Evolutionary conservation across 2,888 invertebrate species (phyloP).

Genomic region (Chorisops tibialis): DNA sequence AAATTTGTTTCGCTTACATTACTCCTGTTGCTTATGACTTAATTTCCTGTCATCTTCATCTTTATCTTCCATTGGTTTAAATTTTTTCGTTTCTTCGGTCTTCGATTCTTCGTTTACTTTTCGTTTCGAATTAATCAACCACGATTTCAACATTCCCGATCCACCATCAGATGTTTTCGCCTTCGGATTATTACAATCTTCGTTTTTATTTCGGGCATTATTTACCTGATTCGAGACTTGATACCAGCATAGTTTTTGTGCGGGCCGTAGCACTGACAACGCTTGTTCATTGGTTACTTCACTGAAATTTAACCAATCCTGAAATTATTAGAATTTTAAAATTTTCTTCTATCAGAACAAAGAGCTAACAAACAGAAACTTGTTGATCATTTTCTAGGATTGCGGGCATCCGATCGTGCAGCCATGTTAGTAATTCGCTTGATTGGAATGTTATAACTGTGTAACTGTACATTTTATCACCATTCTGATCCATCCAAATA

Average conservation of each 20-base stretch:
- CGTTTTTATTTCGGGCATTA: conserved; percentile 66
- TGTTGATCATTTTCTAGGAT: conserved; percentile 66
- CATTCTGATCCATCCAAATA: conserved; percentile 60
- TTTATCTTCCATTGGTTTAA: neutral
- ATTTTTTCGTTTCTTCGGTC: neutral
- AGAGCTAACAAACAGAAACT: conserved; percentile 55
- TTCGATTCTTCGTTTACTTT: neutral
- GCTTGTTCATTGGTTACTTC: conserved; percentile 55
- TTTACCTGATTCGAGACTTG: conserved; percentile 69
- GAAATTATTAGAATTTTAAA: too few species aligned
- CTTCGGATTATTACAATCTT: conserved; percentile 57
- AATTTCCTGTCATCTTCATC: too few species aligned
- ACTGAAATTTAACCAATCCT: conserved; percentile 68
- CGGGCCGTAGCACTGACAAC: conserved; percentile 54
- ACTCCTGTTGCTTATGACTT: too few species aligned
- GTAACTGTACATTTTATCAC: conserved; percentile 65
- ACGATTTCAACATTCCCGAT: conserved; percentile 39
- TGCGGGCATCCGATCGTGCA: conserved; percentile 81
- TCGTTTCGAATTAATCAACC: conserved; percentile 38
- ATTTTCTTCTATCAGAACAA: neutral
- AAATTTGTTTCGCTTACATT: too few species aligned
- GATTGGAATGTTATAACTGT: conserved; percentile 76
- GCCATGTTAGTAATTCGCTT: conserved; percentile 63
- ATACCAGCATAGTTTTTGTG: conserved; percentile 61
- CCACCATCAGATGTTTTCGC: conserved; percentile 22